Base-by-base conservation (phyloP, 2,888 invertebrate species). In the Agrotis clavis region DNA sequence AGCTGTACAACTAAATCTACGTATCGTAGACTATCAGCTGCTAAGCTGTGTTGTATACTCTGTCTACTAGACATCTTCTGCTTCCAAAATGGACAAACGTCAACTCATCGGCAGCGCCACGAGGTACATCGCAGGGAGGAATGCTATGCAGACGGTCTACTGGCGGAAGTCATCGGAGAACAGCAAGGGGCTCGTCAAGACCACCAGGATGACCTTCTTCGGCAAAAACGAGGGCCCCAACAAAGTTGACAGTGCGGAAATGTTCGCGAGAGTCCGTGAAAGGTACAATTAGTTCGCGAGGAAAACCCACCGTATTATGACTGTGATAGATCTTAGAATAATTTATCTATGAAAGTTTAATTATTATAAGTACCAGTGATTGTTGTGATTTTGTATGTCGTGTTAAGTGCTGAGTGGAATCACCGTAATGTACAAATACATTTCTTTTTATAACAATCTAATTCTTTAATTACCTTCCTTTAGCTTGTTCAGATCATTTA, bases 121-220 rank as follows among this genome's bases (percentile, higher is more conserved):
- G 25, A 97, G 98, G 72, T 98, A 97, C 91, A 97, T 98, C 82
- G 97, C 97, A 63, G 97, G 98, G 63, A 97, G 97, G 75, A 97
- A 98, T 87, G 98, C 98, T 1, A 97, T 98, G 30, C 98, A 98
- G 89, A 98, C 98, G 0, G 97, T 98, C 0, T 98, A 98, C 88
- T 98, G 98, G 98, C 96, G 98, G 86, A 96, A 97, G 57, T 92
- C 95, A 0, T 94, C 96, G 7, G 95, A 93, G 51, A 91, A 90
- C 45, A 94, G 93, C 79, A 96, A 96, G 48, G 96, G 96, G 14
- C 93, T 97, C 71, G 87, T 97, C 67, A 97, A 96, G 88, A 97
- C 97, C 14, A 96, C 97, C 9, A 97, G 95, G 84, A 96, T 96
- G 85, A 97, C 97, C 1, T 97, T 96, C 87, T 97, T 97, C 86